A percentile compares a stretch with the other conserved stretches of the same genome.
Evolutionary conservation across 2,113 vertebrate species (phyloP).

Genomic region (Neodontobutis hainanensis): DNA sequence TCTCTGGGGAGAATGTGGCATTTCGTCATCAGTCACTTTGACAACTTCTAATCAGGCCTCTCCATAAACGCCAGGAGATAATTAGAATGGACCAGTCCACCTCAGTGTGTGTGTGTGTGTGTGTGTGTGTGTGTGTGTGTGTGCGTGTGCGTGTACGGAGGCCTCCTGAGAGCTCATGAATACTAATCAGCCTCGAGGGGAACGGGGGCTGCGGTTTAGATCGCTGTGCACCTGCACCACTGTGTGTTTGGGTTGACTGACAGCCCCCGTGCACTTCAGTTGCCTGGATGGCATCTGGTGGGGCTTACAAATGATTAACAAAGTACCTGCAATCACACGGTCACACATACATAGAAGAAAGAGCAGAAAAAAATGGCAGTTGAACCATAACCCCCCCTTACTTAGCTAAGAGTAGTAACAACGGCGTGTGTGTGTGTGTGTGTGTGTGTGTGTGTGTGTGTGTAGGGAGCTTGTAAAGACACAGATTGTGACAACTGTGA

Average conservation of each 20-base stretch:
- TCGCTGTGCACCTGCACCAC: slow-evolving; percentile 62
- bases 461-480: slow-evolving; percentile 46
- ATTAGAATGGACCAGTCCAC: slow-evolving; percentile 77
- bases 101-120: slow-evolving; percentile 38
- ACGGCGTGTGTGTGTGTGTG: slow-evolving; percentile 1
- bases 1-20: slow-evolving; percentile 67
- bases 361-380: slow-evolving; percentile 35
- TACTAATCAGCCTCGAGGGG: slow-evolving; percentile 75
- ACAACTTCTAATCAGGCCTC: slow-evolving; percentile 80
- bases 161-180: slow-evolving; percentile 77
- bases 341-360: slow-evolving; percentile 20
- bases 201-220: slow-evolving; percentile 48
- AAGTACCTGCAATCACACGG: slow-evolving; percentile 61
- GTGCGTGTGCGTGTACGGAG: slow-evolving; percentile 40
- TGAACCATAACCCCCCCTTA: slow-evolving; percentile 17
- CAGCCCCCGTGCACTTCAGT: slow-evolving; percentile 41
- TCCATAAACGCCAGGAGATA: slow-evolving; percentile 78
- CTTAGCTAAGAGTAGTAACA: slow-evolving; percentile 35
- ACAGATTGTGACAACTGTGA: slow-evolving; percentile 57
- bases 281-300: slow-evolving; percentile 64
- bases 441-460: neutral
- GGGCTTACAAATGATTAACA: slow-evolving; percentile 77
- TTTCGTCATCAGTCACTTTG: slow-evolving; percentile 80
- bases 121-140: slow-evolving; percentile 34
- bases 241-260: slow-evolving; percentile 62